Evolutionary conservation across 2,888 invertebrate species (phyloP).

Genomic region (Troides helena): DNA sequence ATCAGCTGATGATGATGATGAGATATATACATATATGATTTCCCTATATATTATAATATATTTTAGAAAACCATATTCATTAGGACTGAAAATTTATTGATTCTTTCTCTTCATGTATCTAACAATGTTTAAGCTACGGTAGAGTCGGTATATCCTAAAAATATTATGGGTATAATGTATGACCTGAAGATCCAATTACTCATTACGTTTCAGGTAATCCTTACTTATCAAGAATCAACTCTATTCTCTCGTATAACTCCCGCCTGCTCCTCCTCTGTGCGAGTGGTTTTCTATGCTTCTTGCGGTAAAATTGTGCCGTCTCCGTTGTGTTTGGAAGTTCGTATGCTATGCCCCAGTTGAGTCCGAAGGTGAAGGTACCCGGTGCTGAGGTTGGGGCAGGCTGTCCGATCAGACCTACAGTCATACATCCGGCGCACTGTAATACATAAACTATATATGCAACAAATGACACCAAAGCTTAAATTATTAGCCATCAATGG

Average conservation of each 20-base stretch:
- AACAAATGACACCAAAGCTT: too few relatives aligned
- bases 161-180: too few relatives aligned
- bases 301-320: constrained; percentile 55
- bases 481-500: too few relatives aligned
- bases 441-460: constrained; percentile 27
- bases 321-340: constrained; percentile 80
- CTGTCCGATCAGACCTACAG: constrained; percentile 80
- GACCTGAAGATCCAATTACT: too few relatives aligned
- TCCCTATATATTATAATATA: too few relatives aligned
- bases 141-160: too few relatives aligned
- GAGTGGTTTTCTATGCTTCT: constrained; percentile 58
- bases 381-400: constrained; percentile 70
- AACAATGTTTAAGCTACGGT: too few relatives aligned
- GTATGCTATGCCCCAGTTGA: constrained; percentile 87
- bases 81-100: too few relatives aligned
- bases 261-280: constrained; percentile 82
- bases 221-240: constrained; percentile 85
- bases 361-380: constrained; percentile 81
- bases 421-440: constrained; percentile 81
- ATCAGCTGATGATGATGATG: too few relatives aligned
- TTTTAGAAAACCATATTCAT: too few relatives aligned
- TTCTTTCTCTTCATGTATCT: too few relatives aligned
- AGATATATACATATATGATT: too few relatives aligned
- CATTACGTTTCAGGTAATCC: constrained; percentile 39
- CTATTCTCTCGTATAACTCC: constrained; percentile 85